Conservation (phyloP, 1,140 invertebrate genomes). For the Globodera rostochiensis region DNA sequence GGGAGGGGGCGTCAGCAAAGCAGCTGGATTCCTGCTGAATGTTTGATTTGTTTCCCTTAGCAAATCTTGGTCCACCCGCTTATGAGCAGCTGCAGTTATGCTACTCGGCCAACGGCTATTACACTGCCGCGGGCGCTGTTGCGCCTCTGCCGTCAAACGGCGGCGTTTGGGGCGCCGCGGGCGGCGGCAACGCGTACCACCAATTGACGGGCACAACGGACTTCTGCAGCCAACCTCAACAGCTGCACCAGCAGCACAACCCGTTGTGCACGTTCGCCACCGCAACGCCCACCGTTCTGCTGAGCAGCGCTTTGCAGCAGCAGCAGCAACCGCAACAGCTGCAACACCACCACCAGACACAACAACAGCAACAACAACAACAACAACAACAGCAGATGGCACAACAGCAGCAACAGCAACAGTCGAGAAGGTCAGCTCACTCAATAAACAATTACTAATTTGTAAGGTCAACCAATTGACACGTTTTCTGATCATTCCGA, state of each 20-base stretch:
- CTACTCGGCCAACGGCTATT: slow-evolving; percentile 3
- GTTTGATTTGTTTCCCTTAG: background rate
- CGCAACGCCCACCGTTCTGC: slow-evolving; percentile 9
- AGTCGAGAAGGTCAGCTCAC: too few relatives aligned
- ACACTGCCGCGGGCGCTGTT: background rate
- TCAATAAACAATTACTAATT: too few relatives aligned
- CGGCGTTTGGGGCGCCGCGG: slow-evolving; percentile 5
- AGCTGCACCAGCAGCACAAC: background rate
- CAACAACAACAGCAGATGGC: too few relatives aligned
- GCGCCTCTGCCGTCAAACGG: background rate
- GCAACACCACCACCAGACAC: slow-evolving; percentile 12
- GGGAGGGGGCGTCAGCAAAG: too few relatives aligned
- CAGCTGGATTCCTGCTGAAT: too few relatives aligned
- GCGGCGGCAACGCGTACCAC: slow-evolving; percentile 11
- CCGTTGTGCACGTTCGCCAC: background rate
- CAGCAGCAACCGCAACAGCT: slow-evolving; percentile 3
- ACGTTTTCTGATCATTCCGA: too few relatives aligned
- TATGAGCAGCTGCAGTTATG: slow-evolving; percentile 25
- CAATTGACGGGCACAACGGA: slow-evolving; percentile 3
- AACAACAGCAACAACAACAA: background rate
- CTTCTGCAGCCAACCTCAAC: background rate
- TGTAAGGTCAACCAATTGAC: too few relatives aligned
- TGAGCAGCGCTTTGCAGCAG: slow-evolving; percentile 13
- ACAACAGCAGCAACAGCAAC: too few relatives aligned
- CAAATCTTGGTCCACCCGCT: background rate